Base-by-base conservation (phyloP, 1,140 invertebrate species). In the fruit fly (Drosophila melanogaster) region DNA sequence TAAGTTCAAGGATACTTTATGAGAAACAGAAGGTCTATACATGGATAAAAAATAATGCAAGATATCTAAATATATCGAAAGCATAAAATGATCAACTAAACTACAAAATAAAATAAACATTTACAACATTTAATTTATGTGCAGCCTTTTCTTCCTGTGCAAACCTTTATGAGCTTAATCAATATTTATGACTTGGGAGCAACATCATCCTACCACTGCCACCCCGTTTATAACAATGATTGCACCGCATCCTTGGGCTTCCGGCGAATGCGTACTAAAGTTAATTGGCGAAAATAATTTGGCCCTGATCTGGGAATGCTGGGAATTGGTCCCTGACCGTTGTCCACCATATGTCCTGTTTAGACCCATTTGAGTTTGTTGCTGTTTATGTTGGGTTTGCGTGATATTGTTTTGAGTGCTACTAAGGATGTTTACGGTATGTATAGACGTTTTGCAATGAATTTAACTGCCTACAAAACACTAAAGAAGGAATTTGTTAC, bases 271-370 rank as follows among this genome's bases (percentile, higher is more conserved):
- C 71, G 59, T 66, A 43, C 43, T 50, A 51, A 80, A 66, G 56
- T 44, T 73, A 75, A 74, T 73, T 71, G 62, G 75, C 62, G 51
- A 53, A 53, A 55, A 61, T 77, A 78, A 78, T 65, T 78, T 70
- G 59, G 47, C 53, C 41, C 49, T 50, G 47, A 54, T 74, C 69
- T 72, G 57, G n/a, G n/a, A n/a, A n/a, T 55, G 49, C 33, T 47
- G 55, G 50, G 54, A 78, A 55, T 78, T 77, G 8, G 24, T 40
- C 30, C 50, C 74, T 57, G 66, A 35, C 64, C 66, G 47, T 40
- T 67, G 66, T 15, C 62, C 22, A n/a, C 64, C 66, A 70, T 70
- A 70, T 57, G 64, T 70, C 64, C 66, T 57, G 24, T 12, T 70
- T 41, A 57, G 62, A 26, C 33, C 35, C 37, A n/a, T n/a, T 22